These are phyloP conservation scores for Sympetrum striolatum DNA, from an alignment of 2,888 invertebrate genomes.

Conservation along the genomic window DNA sequence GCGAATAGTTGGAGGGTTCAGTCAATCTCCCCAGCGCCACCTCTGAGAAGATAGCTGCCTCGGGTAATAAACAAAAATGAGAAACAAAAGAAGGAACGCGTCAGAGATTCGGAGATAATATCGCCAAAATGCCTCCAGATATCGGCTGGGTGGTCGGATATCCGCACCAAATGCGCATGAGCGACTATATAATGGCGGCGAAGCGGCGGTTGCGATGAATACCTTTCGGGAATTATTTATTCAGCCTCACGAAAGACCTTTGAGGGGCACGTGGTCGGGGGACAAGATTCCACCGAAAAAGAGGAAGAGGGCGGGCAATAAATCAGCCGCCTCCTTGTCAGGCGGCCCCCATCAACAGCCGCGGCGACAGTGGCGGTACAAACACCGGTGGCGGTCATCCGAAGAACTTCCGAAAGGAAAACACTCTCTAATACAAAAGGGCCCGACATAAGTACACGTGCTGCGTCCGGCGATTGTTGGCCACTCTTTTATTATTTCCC, in stretches of 20 bases:
- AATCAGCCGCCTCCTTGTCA: not conserved
- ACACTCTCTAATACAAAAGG: not conserved
- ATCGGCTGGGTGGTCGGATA: not conserved
- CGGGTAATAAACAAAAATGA: not conserved
- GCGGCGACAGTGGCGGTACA: not conserved
- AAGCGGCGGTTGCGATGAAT: not conserved
- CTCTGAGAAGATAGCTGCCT: not conserved
- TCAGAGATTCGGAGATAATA: not conserved
- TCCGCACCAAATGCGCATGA: not conserved
- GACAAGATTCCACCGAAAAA: not conserved
- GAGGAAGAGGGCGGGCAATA: not conserved
- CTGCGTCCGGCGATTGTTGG: conserved; percentile 30
- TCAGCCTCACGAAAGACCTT: not conserved
- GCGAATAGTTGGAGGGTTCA: too few relatives aligned
- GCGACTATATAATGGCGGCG: not conserved
- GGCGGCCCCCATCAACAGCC: not conserved
- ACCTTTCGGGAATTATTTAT: not conserved
- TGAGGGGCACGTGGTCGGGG: not conserved
- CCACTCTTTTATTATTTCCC: not conserved
- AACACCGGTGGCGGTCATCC: not conserved
- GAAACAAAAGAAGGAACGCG: not conserved
- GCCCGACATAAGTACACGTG: not conserved
- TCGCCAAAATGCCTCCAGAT: not conserved
- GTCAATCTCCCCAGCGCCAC: too few relatives aligned
- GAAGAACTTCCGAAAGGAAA: not conserved